Base-by-base conservation (phyloP, 2,113 vertebrate genomes). In the Oncorhynchus gorbuscha region DNA sequence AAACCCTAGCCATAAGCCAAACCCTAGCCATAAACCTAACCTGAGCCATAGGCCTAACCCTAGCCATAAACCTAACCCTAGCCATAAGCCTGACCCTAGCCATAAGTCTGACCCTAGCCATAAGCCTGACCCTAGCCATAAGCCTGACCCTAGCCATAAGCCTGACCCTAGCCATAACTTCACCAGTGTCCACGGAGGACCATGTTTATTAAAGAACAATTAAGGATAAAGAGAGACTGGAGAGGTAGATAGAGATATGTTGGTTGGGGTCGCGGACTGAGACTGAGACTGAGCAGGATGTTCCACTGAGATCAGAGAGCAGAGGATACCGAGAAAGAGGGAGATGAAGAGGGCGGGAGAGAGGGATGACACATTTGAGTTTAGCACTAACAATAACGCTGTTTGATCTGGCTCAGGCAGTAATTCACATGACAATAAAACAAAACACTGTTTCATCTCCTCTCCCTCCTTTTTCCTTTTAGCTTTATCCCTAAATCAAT, bases 351-450 rank as follows among this genome's bases (percentile, higher is more conserved):
- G 51, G 35, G 18, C 81, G 32, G 72, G 61, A 75, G 35, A 64
- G 22, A 80, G 72, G 12, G 82, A 80, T 84, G 84, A 85, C 76
- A 84, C 30, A 12, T 85, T 84, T 83, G 77, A 79, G 76, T 72
- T 85, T 74, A 77, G 73, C 30, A 72, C 80, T 85, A 80, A 87
- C 87, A 84, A 81, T 79, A 88, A 77, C 79, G 22, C 48, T 77
- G 79, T 91, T 92, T 90, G 79, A 89, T 89, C 75, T 87, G 73
- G 84, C 72, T 62, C 74, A 77, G 5, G 76, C 83, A 76, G 78
- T 89, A 86, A 87, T 73, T 90, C 83, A 88, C 74, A 66, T 69
- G 72, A 76, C 76, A 81, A 74, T 83, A 76, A 85, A 84, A 88
- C 80, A 59, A 83, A 89, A 73, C 61, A 16, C 26, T 28, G 64